Percentiles rank a stretch among this genome's conserved stretches.
Evolutionary conservation across 2,888 invertebrate species (phyloP).

Genomic region (Tinea semifulvella): DNA sequence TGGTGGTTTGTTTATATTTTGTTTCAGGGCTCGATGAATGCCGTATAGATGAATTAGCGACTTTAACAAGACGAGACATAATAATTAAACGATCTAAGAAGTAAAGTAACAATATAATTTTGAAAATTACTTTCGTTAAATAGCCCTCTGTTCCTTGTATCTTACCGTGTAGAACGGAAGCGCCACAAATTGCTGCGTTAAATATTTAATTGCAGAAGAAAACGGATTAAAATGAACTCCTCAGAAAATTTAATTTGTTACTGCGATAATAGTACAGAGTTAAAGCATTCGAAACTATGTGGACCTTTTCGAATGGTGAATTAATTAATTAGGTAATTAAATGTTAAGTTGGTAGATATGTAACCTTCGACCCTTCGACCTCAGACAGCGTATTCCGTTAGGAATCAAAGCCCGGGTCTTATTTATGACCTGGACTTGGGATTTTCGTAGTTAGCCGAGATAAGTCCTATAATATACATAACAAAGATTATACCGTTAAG

Average conservation of each 20-base stretch:
- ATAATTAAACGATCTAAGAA: conserved; percentile 55
- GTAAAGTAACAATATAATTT: conserved; percentile 57
- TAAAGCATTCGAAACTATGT: neutral
- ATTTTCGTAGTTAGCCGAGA: conserved; percentile 42
- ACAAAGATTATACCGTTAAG: conserved; percentile 52
- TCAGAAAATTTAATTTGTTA: conserved; percentile 11
- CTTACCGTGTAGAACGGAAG: conserved; percentile 44
- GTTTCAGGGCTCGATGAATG: too few species aligned
- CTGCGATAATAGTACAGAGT: neutral
- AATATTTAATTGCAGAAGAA: conserved; percentile 56
- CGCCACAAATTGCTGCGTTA: conserved; percentile 52
- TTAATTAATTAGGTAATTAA: conserved; percentile 6
- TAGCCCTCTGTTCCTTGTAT: conserved; percentile 44
- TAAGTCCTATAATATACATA: conserved; percentile 53
- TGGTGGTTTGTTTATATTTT: too few species aligned
- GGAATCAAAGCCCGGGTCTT: conserved; percentile 56
- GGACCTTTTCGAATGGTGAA: neutral
- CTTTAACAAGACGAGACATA: conserved; percentile 53
- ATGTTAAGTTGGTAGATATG: conserved; percentile 1
- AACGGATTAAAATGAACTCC: conserved; percentile 36
- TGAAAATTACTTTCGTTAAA: conserved; percentile 52
- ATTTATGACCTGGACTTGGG: conserved; percentile 55
- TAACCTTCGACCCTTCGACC: conserved; percentile 46
- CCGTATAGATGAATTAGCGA: conserved; percentile 50
- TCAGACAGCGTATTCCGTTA: conserved; percentile 39